These are phyloP conservation scores for Formica aserva DNA, from an alignment of 2,888 invertebrate genomes.

Conservation along the genomic window DNA sequence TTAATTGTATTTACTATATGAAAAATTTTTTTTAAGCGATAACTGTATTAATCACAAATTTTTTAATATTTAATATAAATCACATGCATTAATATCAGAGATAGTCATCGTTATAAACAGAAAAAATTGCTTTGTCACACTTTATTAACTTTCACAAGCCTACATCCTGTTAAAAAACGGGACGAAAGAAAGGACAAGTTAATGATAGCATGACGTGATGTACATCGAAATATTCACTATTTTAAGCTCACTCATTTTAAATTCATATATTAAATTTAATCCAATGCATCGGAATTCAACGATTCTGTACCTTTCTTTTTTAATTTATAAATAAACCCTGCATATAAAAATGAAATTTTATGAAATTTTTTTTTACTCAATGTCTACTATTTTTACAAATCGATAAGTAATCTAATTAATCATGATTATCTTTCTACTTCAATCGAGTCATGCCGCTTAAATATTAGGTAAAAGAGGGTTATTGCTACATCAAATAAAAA, in stretches of 20 bases:
- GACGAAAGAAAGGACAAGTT: constrained; percentile 18
- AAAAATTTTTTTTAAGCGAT: background rate
- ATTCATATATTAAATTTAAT: constrained; percentile 7
- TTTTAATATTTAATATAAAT: background rate
- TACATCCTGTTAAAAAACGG: constrained; percentile 5
- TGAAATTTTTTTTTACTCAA: background rate
- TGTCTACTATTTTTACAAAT: constrained; percentile 18
- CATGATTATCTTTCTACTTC: constrained; percentile 7
- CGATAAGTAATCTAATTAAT: constrained; percentile 9
- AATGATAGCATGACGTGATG: constrained; percentile 20
- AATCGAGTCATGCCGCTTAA: background rate
- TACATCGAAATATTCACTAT: background rate
- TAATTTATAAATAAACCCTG: background rate
- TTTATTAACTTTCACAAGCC: constrained; percentile 17
- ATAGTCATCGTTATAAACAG: background rate
- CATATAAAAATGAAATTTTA: background rate
- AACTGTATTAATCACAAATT: background rate
- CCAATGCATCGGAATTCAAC: background rate
- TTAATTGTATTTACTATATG: background rate
- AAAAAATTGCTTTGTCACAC: background rate
- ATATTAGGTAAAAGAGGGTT: constrained; percentile 22
- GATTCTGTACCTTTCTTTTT: background rate
- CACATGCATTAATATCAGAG: background rate
- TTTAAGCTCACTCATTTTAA: constrained; percentile 7
- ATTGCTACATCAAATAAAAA: constrained; percentile 18